Evolutionary conservation across 1,140 invertebrate genomes (phyloP), one percentile per base, ranked within the genome.

Genomic region (Eufriesea mexicana): DNA sequence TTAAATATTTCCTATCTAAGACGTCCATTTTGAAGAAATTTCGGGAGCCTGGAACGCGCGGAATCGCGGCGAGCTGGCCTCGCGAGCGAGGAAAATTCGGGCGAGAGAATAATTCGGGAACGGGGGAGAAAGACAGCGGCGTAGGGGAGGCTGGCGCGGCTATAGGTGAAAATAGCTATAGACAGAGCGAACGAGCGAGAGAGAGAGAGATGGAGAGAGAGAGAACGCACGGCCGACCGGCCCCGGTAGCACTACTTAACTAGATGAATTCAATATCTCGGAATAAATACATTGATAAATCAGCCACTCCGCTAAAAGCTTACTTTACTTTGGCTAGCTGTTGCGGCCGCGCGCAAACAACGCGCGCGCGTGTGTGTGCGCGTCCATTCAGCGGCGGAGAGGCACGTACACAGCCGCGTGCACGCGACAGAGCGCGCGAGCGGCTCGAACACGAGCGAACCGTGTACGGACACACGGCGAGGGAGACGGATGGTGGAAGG

Each of bases 261-360:
- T 91, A 93, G 93, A 94, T 94, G 92, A 94, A 93, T 94, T 94
- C 93, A 94, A 94, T 94, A 94, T 94, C 92, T 93, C 89, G 93
- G 93, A 94, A 94, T 94, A 94, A 94, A 94, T 94, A 94, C 93
- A 93, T 94, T 94, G 93, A 94, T 94, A 94, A 94, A 94, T 94
- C 93, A 94, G 93, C 92, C 92, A 94, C 93, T 93, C 87, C 88
- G 92, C 93, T 94, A 94, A 94, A 94, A 94, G 93, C 93, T 93
- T 92, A 92, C 93, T 93, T 93, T 91, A 93, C 92, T 93, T 92
- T 91, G 91, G 91, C 90, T 89, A 91, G 92, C 92, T 92, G 91
- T 92, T 88, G 89, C 89, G 90, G 92, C 88, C 90, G 89, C 90
- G 89, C 89, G 91, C 93, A 93, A 93, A 93, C 93, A 93, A 92